Evolutionary conservation across 2,797 vertebrate genomes (phyloP).

Genomic region (Rhynchonycteris naso): DNA sequence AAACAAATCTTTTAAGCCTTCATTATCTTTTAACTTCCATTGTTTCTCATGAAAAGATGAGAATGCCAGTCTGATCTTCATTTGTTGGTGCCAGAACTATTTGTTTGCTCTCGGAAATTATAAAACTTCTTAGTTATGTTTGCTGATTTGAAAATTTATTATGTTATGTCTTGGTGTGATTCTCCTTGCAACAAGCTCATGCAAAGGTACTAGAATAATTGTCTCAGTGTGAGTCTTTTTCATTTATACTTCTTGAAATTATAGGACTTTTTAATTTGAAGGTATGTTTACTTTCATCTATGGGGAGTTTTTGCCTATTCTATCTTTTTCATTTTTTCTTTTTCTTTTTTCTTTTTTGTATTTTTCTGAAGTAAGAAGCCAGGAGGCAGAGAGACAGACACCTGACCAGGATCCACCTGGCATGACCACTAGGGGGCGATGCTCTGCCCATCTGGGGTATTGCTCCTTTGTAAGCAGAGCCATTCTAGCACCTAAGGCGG

Average conservation of each 20-base stretch:
- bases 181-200: background rate
- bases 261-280: constrained; percentile 11
- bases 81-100: background rate
- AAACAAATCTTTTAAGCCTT: background rate
- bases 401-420: no score
- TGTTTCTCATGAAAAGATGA: background rate
- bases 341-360: background rate
- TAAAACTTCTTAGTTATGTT: background rate
- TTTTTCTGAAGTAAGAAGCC: no score
- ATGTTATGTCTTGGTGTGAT: background rate
- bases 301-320: background rate
- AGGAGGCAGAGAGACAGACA: no score
- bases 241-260: constrained; percentile 1
- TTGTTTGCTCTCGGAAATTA: constrained; percentile 29
- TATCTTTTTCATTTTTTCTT: background rate
- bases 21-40: background rate
- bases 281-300: background rate
- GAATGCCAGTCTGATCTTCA: background rate
- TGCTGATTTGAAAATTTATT: constrained; percentile 30
- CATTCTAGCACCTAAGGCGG: no score
- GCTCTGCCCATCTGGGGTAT: no score
- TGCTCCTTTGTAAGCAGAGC: no score
- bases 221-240: background rate
- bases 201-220: background rate
- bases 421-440: no score